A percentile compares a stretch with the other conserved stretches of the same genome.
These are phyloP conservation scores for Rhea americana DNA, from an alignment of 2,113 vertebrate species.

Conservation along the genomic window DNA sequence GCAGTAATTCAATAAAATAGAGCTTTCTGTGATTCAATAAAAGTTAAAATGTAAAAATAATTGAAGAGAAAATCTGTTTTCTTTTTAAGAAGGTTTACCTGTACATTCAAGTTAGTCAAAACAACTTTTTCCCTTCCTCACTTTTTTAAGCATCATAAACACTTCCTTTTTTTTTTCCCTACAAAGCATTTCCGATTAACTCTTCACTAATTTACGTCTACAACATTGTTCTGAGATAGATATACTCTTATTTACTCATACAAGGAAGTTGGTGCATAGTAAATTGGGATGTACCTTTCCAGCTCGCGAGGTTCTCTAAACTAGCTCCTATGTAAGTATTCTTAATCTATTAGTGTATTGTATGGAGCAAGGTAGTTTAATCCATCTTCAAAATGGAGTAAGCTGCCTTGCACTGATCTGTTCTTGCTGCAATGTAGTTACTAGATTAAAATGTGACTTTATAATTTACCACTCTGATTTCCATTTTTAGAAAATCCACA, in stretches of 20 bases:
- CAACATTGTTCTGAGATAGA: not conserved
- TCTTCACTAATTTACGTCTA: not conserved
- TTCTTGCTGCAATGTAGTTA: not conserved
- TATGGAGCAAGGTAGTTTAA: not conserved
- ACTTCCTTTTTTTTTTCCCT: not conserved
- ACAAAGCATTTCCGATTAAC: not conserved
- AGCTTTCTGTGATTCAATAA: not conserved
- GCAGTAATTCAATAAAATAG: not conserved
- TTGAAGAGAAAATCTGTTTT: not conserved
- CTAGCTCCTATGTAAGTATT: not conserved
- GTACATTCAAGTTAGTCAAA: not conserved
- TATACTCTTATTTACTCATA: not conserved
- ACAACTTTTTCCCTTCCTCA: not conserved
- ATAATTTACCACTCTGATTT: not conserved
- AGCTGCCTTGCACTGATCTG: not conserved
- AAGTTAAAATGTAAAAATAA: not conserved
- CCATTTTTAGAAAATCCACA: not conserved
- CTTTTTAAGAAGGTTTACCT: not conserved
- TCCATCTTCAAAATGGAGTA: not conserved
- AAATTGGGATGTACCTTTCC: not conserved
- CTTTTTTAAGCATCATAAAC: not conserved
- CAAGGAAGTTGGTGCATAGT: not conserved
- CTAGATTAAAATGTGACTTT: too few relatives aligned
- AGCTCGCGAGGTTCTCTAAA: not conserved
- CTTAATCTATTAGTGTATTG: not conserved